phyloP scores from a whole-genome alignment of 2,113 vertebrate genomes.

The Paradoxurus hermaphroditus region DNA sequence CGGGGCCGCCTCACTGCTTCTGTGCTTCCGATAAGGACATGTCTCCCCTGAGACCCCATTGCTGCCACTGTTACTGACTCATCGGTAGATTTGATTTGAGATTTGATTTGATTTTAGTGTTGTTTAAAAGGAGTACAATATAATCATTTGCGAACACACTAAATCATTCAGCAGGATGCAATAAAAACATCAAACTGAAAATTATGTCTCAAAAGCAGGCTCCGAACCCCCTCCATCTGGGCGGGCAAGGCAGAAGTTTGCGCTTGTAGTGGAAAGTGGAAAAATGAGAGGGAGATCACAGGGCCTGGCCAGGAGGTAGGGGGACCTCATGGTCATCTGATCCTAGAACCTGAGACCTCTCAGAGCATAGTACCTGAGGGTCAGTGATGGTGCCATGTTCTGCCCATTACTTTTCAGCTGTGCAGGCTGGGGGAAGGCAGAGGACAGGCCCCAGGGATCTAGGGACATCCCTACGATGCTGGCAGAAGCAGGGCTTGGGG shows the following conservation, averaged over 20 bases:
- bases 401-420: neutral
- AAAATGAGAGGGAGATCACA: neutral
- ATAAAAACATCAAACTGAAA: slow-evolving; percentile 70
- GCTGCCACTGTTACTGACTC: neutral
- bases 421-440: neutral
- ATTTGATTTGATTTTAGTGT: slow-evolving; percentile 66
- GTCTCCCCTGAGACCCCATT: neutral
- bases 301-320: neutral
- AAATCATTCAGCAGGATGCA: slow-evolving; percentile 60
- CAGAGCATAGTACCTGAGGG: neutral
- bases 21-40: neutral
- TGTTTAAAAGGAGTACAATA: slow-evolving; percentile 65
- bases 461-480: no score
- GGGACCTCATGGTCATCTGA: neutral
- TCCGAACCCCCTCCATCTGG: neutral
- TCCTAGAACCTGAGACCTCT: neutral
- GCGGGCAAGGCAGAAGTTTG: slow-evolving; percentile 9
- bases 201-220: slow-evolving; percentile 50
- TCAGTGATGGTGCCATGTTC: fast-evolving
- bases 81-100: slow-evolving; percentile 51
- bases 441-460: neutral
- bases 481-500: neutral
- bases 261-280: neutral
- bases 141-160: slow-evolving; percentile 63
- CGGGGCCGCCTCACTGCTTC: neutral